phyloP scores from a whole-genome alignment of 2,888 invertebrate species.

The Nephrotoma guestfalica region DNA sequence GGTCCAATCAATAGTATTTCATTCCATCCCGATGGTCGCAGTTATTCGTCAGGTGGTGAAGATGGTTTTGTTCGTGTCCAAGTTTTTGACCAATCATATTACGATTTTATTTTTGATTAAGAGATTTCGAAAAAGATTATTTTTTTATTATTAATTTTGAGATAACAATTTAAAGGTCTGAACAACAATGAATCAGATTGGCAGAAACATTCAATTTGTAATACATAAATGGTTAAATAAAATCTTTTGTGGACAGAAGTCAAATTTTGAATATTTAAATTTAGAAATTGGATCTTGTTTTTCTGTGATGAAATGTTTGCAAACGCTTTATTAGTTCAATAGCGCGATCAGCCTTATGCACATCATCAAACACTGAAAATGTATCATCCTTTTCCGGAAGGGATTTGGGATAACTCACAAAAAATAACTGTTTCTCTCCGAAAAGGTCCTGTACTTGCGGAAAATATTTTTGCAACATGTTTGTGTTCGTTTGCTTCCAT shows the following conservation, averaged over 20 bases:
- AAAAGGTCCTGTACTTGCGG: not conserved
- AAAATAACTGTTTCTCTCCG: not conserved
- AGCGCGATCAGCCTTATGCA: not conserved
- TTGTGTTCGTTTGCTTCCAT: not conserved
- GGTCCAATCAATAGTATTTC: constrained; percentile 98
- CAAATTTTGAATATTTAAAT: not conserved
- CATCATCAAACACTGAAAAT: not conserved
- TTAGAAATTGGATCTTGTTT: not conserved
- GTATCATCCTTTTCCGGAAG: not conserved
- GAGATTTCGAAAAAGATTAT: not conserved
- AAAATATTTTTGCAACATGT: not conserved
- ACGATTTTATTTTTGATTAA: constrained; percentile 89
- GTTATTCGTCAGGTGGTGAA: constrained; percentile 94
- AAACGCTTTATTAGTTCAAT: not conserved
- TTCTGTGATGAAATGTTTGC: not conserved
- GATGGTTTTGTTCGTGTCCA: constrained; percentile 97
- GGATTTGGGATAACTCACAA: not conserved
- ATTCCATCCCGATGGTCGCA: constrained; percentile 95
- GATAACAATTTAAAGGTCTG: not conserved
- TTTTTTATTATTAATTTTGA: not conserved
- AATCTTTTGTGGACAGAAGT: not conserved
- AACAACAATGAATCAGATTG: not conserved
- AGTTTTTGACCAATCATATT: constrained; percentile 90
- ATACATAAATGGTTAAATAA: not conserved
- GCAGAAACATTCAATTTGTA: not conserved